These are phyloP conservation scores for Ardeotis arabs DNA, from an alignment of 2,113 vertebrate species.

Conservation along the genomic window DNA sequence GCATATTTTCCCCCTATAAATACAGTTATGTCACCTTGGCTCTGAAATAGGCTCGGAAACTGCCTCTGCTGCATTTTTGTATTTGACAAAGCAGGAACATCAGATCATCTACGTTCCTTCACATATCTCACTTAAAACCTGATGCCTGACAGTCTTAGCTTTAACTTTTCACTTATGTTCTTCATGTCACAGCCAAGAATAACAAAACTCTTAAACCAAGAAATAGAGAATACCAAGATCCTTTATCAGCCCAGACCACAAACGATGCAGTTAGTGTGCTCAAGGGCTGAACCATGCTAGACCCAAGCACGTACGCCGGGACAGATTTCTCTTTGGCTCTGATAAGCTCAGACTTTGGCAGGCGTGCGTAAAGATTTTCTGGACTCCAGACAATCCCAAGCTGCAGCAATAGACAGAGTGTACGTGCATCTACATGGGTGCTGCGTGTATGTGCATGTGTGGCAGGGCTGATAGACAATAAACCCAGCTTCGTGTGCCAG, in stretches of 20 bases:
- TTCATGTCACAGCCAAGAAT: not conserved
- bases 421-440: not conserved
- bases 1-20: not conserved
- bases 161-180: not conserved
- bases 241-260: not conserved
- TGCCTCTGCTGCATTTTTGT: not conserved
- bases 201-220: not conserved
- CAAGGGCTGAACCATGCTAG: not conserved
- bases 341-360: slow-evolving; percentile 10
- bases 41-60: not conserved
- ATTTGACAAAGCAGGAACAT: not conserved
- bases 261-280: not conserved
- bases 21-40: not conserved
- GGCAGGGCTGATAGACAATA: not conserved
- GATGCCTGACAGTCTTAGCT: not conserved
- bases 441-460: not conserved
- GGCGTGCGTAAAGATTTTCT: not conserved
- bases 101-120: not conserved
- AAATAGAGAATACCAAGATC: not conserved
- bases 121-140: not conserved
- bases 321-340: slow-evolving; percentile 16
- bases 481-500: slow-evolving; percentile 28
- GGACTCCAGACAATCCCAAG: not conserved
- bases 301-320: not conserved
- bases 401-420: slow-evolving; percentile 12